Evolutionary conservation across 2,113 vertebrate genomes (phyloP).

Genomic region (Canis aureus): DNA sequence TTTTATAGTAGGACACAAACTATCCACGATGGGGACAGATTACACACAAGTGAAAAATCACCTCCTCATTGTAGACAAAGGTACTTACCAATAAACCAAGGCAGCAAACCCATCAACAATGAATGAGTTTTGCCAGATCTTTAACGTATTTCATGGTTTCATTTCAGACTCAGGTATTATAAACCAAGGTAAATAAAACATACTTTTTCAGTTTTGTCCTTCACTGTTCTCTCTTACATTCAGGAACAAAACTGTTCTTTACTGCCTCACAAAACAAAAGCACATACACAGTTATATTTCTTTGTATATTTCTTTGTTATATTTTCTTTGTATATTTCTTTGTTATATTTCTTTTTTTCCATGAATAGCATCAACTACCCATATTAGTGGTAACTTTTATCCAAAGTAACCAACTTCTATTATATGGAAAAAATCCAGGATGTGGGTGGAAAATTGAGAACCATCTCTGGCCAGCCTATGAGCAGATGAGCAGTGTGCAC

Average conservation of each 20-base stretch:
- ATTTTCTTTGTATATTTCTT: not conserved
- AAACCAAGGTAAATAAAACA: not conserved
- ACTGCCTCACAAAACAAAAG: not conserved
- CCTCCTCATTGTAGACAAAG: not conserved
- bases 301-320: not conserved
- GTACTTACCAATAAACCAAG: not conserved
- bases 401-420: not conserved
- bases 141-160: not conserved
- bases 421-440: not conserved
- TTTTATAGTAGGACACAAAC: not conserved
- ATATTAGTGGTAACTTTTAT: not conserved
- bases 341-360: not conserved
- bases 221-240: not conserved
- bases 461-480: accelerated
- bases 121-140: not conserved
- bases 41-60: not conserved
- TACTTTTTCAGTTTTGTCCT: not conserved
- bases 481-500: accelerated
- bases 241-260: not conserved
- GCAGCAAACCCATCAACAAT: not conserved
- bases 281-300: not conserved
- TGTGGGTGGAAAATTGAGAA: not conserved
- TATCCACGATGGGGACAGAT: no score
- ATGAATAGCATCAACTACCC: not conserved
- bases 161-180: not conserved